phyloP scores from a whole-genome alignment of 2,888 invertebrate species.

The Erynnis tages region DNA sequence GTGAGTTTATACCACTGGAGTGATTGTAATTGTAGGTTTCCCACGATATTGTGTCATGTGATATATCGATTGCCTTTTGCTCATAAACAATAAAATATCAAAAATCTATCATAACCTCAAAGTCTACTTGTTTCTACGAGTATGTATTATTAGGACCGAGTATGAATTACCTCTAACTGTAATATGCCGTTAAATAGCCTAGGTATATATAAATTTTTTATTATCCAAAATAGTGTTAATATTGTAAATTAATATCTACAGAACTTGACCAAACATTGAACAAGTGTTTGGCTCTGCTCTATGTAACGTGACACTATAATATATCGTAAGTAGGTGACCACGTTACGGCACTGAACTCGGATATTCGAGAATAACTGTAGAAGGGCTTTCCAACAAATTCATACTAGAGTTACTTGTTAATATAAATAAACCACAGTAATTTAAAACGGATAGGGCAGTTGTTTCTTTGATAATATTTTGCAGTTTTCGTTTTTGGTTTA shows the following conservation, averaged over 20 bases:
- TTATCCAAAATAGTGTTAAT: no score
- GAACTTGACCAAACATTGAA: conserved; percentile 5
- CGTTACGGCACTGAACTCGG: conserved; percentile 37
- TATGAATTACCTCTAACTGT: no score
- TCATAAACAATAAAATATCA: no score
- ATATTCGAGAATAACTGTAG: conserved; percentile 33
- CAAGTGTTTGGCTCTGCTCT: conserved; percentile 7
- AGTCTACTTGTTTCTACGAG: no score
- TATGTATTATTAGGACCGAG: no score
- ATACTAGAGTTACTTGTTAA: background rate
- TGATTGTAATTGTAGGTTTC: background rate
- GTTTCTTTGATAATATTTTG: no score
- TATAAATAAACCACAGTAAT: conserved; percentile 11
- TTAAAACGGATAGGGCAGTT: background rate
- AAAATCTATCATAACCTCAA: no score
- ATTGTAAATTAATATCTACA: background rate
- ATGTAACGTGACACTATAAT: conserved; percentile 24
- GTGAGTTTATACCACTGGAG: background rate
- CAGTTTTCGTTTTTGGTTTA: no score
- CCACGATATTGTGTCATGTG: background rate
- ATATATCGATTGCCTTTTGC: background rate
- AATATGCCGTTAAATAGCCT: no score
- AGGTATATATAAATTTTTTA: no score
- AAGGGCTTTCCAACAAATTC: conserved; percentile 22
- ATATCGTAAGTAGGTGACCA: conserved; percentile 31